Percentiles rank a stretch among this genome's conserved stretches.
phyloP scores from a whole-genome alignment of 2,797 vertebrate species.

The Numenius phaeopus region DNA sequence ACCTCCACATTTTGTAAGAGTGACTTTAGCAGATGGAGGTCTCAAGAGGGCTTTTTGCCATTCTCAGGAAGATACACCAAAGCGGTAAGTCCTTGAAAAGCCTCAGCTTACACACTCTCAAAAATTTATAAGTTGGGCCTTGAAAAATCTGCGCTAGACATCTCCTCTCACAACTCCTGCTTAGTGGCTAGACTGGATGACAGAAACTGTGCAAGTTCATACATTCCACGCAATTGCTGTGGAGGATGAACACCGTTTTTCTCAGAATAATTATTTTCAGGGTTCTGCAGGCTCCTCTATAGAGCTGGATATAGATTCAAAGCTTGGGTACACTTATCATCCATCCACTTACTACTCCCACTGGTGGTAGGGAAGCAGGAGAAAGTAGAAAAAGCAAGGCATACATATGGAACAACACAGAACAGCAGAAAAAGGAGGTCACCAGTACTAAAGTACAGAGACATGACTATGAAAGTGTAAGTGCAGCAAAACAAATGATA shows the following conservation, averaged over 20 bases:
- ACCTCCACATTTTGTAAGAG: conserved; percentile 1
- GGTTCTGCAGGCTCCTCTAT: not conserved
- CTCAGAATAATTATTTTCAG: not conserved
- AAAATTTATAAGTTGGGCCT: not conserved
- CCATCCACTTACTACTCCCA: not conserved
- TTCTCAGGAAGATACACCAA: not conserved
- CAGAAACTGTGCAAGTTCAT: not conserved
- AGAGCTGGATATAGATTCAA: not conserved
- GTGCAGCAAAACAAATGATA: not conserved
- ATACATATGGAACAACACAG: not conserved
- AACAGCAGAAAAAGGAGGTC: not conserved
- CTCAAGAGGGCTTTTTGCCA: not conserved
- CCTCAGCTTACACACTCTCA: not conserved
- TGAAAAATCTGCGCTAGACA: not conserved
- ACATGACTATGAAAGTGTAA: not conserved
- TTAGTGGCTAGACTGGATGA: not conserved
- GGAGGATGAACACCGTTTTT: not conserved
- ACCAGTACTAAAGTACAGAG: not conserved
- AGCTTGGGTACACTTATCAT: not conserved
- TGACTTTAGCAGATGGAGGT: conserved; percentile 5
- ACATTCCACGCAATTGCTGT: not conserved
- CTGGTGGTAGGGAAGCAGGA: not conserved
- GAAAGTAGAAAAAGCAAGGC: not conserved
- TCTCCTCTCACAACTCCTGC: not conserved
- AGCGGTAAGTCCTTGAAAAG: not conserved